Evolutionary conservation across 2,797 vertebrate species (phyloP).

Genomic region (Bradypus variegatus): DNA sequence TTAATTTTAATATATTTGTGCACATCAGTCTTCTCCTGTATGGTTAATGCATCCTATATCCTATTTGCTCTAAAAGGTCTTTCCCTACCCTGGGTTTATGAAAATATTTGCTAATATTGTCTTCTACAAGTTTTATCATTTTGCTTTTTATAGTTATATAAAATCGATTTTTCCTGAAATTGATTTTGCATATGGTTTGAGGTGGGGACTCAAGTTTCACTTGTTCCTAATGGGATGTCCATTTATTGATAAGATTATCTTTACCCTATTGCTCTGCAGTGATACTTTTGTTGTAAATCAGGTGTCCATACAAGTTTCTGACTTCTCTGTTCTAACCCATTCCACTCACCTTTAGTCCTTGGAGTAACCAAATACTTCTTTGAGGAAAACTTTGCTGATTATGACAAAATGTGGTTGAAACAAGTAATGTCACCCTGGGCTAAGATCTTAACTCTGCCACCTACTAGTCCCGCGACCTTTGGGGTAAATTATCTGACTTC

Average conservation of each 20-base stretch:
- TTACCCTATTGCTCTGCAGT: neutral
- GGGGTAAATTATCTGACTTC: neutral
- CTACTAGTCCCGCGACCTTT: neutral
- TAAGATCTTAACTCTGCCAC: neutral
- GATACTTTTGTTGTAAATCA: neutral
- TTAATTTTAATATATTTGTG: too few relatives aligned
- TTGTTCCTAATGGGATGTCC: neutral
- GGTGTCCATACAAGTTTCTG: neutral
- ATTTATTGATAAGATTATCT: neutral
- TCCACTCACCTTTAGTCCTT: neutral
- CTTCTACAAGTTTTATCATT: neutral
- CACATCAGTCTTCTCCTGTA: neutral
- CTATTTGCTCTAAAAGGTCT: neutral
- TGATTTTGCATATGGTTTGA: too few relatives aligned
- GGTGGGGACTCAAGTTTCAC: neutral
- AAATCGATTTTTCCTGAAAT: too few relatives aligned
- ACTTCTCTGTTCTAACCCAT: neutral
- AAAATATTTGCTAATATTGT: neutral
- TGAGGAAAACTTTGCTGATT: neutral
- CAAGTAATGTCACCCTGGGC: neutral
- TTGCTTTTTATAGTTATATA: neutral
- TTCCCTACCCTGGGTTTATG: neutral
- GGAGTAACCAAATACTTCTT: neutral
- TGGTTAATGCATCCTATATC: neutral
- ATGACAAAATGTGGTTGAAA: neutral